Evolutionary conservation across 2,797 vertebrate genomes (phyloP).

Genomic region (Clarias pachynema): DNA sequence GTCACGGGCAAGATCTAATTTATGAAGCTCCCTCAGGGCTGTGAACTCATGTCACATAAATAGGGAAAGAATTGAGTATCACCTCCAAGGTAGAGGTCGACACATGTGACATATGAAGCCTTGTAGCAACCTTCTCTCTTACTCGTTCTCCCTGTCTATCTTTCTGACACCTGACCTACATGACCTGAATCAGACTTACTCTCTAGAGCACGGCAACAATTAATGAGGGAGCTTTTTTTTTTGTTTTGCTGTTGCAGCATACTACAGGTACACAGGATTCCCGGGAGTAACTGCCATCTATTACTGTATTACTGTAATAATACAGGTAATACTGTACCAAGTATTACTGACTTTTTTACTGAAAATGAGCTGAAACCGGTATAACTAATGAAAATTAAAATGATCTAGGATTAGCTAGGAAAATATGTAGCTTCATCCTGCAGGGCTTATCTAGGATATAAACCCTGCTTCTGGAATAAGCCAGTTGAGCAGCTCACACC

Average conservation of each 20-base stretch:
- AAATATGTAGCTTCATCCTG: background rate
- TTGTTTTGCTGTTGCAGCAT: background rate
- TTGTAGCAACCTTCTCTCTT: constrained; percentile 1
- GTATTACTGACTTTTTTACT: constrained; percentile 1
- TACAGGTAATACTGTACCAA: no score
- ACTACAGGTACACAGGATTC: constrained; percentile 6
- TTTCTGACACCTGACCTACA: constrained; percentile 31
- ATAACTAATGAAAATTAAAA: constrained; percentile 4
- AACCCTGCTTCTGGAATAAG: constrained; percentile 6
- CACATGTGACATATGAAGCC: constrained; percentile 45
- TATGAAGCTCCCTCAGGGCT: constrained; percentile 58
- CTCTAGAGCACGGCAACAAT: constrained; percentile 22
- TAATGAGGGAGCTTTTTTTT: constrained; percentile 21
- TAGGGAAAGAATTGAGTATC: constrained; percentile 63
- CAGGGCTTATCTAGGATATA: background rate
- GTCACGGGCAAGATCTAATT: constrained; percentile 55
- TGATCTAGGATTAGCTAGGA: constrained; percentile 12
- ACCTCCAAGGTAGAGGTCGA: constrained; percentile 33
- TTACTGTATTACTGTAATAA: no score
- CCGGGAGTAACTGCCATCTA: background rate
- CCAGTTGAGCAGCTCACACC: constrained; percentile 1
- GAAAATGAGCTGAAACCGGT: background rate
- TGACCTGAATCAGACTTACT: constrained; percentile 56
- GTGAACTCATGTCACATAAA: constrained; percentile 56
- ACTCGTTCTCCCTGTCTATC: constrained; percentile 3